Evolutionary conservation across 2,113 vertebrate genomes (phyloP).

Genomic region (Corythoichthys haematopterus): DNA sequence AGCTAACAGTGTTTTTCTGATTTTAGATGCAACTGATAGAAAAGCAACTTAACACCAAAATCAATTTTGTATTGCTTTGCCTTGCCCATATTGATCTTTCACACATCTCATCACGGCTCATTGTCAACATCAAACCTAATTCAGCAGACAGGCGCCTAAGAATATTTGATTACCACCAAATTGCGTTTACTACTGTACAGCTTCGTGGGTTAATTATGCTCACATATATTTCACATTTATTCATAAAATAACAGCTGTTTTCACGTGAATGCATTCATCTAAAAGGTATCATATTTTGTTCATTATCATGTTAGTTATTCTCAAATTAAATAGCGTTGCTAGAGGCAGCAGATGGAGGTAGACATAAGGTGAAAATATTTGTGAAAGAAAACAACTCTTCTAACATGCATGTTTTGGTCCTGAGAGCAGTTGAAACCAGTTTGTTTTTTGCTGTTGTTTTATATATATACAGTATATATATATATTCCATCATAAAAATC

Average conservation of each 20-base stretch:
- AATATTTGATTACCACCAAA: conserved; percentile 45
- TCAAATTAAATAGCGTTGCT: conserved; percentile 11
- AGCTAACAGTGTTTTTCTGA: no score
- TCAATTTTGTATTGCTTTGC: neutral
- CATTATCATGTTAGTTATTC: conserved; percentile 18
- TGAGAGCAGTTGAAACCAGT: conserved; percentile 11
- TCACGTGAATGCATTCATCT: conserved; percentile 30
- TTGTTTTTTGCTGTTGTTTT: no score
- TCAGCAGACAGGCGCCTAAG: conserved; percentile 33
- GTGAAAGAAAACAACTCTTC: neutral
- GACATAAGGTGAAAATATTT: neutral
- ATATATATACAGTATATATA: no score
- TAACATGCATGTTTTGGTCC: neutral
- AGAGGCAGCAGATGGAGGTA: conserved; percentile 18
- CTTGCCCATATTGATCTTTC: conserved; percentile 1
- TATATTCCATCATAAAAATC: no score
- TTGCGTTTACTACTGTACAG: conserved; percentile 38
- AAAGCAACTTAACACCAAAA: neutral
- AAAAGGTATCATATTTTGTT: conserved; percentile 26
- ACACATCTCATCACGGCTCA: neutral
- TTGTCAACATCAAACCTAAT: conserved; percentile 29
- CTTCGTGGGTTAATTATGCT: conserved; percentile 42
- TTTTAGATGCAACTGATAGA: neutral
- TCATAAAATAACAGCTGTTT: conserved; percentile 35
- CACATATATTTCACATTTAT: conserved; percentile 25